Conservation (phyloP, 2,113 vertebrate genomes). For the Hepsetus odoe region DNA sequence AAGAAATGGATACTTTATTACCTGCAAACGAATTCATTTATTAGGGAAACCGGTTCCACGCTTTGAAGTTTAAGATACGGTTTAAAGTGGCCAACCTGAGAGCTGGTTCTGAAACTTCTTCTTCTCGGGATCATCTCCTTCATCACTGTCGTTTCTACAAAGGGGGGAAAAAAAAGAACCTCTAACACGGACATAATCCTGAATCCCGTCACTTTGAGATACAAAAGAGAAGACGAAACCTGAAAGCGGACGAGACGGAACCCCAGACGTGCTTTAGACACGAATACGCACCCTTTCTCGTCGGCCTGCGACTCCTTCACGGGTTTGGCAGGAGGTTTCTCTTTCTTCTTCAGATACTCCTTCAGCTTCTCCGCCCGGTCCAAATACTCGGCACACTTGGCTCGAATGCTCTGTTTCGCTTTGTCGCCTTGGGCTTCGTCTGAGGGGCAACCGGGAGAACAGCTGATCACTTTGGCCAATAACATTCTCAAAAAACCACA, state of each 20-base stretch:
- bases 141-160: conserved; percentile 93
- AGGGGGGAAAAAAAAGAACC: neutral
- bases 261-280: too few relatives aligned
- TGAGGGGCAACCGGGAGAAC: conserved; percentile 54
- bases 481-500: too few relatives aligned
- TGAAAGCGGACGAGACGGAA: too few relatives aligned
- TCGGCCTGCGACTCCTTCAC: conserved; percentile 91
- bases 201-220: too few relatives aligned
- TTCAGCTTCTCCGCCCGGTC: conserved; percentile 96
- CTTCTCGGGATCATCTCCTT: conserved; percentile 92
- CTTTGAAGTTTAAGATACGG: too few relatives aligned
- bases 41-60: too few relatives aligned
- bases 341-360: conserved; percentile 91
- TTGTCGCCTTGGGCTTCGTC: conserved; percentile 96
- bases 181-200: neutral
- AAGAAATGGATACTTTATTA: too few relatives aligned
- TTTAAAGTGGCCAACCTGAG: conserved; percentile 91
- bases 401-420: conserved; percentile 91
- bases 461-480: neutral
- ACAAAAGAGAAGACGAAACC: too few relatives aligned
- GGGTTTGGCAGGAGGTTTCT: conserved; percentile 84
- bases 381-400: conserved; percentile 90
- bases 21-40: too few relatives aligned
- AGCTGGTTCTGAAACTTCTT: conserved; percentile 98
- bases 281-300: conserved; percentile 86